Conservation (phyloP, 2,797 vertebrate genomes). For the Poecilia gillii region DNA sequence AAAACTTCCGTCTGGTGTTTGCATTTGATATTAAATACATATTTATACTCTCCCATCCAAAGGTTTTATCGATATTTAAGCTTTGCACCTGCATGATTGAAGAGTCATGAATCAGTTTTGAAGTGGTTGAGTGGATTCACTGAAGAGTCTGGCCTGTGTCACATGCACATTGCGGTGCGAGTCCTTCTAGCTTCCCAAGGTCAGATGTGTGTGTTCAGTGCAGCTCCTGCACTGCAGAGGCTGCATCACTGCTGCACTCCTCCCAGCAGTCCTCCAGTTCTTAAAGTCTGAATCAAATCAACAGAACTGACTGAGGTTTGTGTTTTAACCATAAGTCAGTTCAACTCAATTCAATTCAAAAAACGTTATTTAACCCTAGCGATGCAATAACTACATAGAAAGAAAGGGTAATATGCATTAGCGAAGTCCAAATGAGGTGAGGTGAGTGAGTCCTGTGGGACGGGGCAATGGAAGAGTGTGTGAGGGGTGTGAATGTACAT, state of each 20-base stretch:
- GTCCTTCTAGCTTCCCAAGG: conserved; percentile 58
- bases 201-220: conserved; percentile 40
- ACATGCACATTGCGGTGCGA: conserved; percentile 5
- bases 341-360: too few relatives aligned
- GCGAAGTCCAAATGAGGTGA: too few relatives aligned
- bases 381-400: too few relatives aligned
- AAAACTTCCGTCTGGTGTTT: neutral
- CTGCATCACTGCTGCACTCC: conserved; percentile 25
- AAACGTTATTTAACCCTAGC: too few relatives aligned
- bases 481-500: too few relatives aligned
- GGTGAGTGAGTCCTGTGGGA: too few relatives aligned
- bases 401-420: too few relatives aligned
- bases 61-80: neutral
- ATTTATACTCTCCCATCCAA: neutral
- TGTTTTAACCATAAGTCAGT: neutral
- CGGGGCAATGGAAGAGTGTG: too few relatives aligned
- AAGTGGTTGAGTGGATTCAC: neutral
- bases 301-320: conserved; percentile 11
- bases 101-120: neutral
- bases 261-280: conserved; percentile 12
- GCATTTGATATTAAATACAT: neutral
- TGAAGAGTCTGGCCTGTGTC: conserved; percentile 8
- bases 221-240: conserved; percentile 49
- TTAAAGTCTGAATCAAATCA: conserved; percentile 6
- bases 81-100: neutral